A percentile compares a stretch with the other conserved stretches of the same genome.
These are phyloP conservation scores for Apostichopus leukothele DNA, from an alignment of 53 echinoderm and acorn worm species.

Conservation along the genomic window DNA sequence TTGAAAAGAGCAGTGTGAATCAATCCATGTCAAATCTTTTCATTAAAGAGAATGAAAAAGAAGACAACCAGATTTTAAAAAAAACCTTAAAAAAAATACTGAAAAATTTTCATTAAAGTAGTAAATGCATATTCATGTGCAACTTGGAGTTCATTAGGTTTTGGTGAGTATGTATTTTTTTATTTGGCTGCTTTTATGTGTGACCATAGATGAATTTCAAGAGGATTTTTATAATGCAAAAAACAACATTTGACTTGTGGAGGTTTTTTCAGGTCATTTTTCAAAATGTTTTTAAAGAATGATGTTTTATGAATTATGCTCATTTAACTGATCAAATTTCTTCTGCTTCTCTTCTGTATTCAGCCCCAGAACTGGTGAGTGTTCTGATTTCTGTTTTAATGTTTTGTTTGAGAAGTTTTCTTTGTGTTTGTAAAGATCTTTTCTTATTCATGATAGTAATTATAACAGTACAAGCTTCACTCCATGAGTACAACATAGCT, in stretches of 20 bases:
- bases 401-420: neutral
- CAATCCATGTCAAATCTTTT: too few relatives aligned
- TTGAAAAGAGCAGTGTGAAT: too few relatives aligned
- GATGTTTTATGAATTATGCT: neutral
- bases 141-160: neutral
- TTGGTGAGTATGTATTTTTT: conserved; percentile 41
- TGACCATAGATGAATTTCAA: conserved; percentile 40
- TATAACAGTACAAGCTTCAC: too few relatives aligned
- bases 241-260: neutral
- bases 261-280: conserved; percentile 45
- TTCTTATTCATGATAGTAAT: too few relatives aligned
- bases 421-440: too few relatives aligned
- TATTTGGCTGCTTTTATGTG: conserved; percentile 39
- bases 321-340: neutral
- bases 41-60: too few relatives aligned
- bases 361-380: conserved; percentile 7
- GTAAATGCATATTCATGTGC: neutral
- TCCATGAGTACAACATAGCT: too few relatives aligned
- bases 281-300: neutral
- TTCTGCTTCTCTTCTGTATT: neutral
- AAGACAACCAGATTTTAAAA: too few relatives aligned
- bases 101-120: too few relatives aligned
- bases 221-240: neutral
- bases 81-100: too few relatives aligned
- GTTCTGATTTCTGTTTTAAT: neutral